These are phyloP conservation scores for Prorops nasuta DNA, from an alignment of 1,140 invertebrate genomes.

Conservation along the genomic window DNA sequence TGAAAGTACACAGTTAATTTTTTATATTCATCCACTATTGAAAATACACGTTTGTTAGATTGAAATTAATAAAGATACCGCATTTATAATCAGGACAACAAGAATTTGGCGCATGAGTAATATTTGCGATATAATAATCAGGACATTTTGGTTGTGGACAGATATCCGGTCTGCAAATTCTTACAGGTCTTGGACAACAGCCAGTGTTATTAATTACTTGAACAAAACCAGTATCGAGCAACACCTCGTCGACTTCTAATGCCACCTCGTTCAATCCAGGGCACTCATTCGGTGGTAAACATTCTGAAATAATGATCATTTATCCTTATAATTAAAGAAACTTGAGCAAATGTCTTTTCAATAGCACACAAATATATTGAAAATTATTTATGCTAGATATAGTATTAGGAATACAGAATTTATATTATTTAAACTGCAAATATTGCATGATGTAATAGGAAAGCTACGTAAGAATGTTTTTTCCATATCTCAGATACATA, in stretches of 20 bases:
- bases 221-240: conserved; percentile 62
- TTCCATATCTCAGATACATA: neutral
- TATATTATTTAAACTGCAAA: no score
- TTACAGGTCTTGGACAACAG: conserved; percentile 66
- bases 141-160: conserved; percentile 65
- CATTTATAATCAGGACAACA: conserved; percentile 71
- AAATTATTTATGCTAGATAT: no score
- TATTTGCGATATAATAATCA: conserved; percentile 58
- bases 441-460: conserved; percentile 1
- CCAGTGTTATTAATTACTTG: conserved; percentile 60
- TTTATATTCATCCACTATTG: neutral
- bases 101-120: conserved; percentile 46
- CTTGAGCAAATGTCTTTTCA: no score
- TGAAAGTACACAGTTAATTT: conserved; percentile 32
- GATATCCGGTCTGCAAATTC: conserved; percentile 61
- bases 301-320: conserved; percentile 61
- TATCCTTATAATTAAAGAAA: no score
- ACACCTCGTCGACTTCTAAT: conserved; percentile 41
- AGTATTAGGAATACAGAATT: no score
- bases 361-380: no score
- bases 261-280: conserved; percentile 41
- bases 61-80: conserved; percentile 49
- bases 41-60: neutral
- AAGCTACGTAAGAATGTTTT: neutral
- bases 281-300: conserved; percentile 60